Evolutionary conservation across 2,797 vertebrate genomes (phyloP).

Genomic region (Dicrostonyx torquatus): DNA sequence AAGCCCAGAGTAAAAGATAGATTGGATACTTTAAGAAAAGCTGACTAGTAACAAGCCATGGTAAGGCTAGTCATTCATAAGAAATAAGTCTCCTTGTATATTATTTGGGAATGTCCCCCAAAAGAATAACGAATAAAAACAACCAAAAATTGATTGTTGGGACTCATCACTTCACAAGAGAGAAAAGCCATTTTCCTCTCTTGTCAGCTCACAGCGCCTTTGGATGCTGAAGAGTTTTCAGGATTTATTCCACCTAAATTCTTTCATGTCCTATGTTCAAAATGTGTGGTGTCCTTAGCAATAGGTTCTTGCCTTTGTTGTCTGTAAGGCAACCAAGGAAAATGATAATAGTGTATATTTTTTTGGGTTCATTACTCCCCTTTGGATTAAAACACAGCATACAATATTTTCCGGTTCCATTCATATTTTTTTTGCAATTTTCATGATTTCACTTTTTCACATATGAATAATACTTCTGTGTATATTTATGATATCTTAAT

Average conservation of each 20-base stretch:
- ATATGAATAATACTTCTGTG: neutral
- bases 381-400: neutral
- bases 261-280: neutral
- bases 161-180: neutral
- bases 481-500: neutral
- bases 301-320: neutral
- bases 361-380: neutral
- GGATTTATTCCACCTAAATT: neutral
- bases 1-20: too few relatives aligned
- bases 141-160: neutral
- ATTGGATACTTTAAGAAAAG: too few relatives aligned
- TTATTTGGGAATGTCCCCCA: too few relatives aligned
- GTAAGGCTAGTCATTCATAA: too few relatives aligned
- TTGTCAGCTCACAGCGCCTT: neutral
- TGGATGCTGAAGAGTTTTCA: neutral
- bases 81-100: too few relatives aligned
- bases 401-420: neutral
- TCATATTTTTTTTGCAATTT: neutral
- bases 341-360: neutral
- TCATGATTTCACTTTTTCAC: neutral
- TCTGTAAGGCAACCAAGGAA: neutral
- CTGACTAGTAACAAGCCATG: too few relatives aligned
- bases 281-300: neutral
- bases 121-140: too few relatives aligned
- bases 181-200: neutral